These are phyloP conservation scores for Tragelaphus buxtoni DNA, from an alignment of 2,113 vertebrate genomes.

Conservation along the genomic window DNA sequence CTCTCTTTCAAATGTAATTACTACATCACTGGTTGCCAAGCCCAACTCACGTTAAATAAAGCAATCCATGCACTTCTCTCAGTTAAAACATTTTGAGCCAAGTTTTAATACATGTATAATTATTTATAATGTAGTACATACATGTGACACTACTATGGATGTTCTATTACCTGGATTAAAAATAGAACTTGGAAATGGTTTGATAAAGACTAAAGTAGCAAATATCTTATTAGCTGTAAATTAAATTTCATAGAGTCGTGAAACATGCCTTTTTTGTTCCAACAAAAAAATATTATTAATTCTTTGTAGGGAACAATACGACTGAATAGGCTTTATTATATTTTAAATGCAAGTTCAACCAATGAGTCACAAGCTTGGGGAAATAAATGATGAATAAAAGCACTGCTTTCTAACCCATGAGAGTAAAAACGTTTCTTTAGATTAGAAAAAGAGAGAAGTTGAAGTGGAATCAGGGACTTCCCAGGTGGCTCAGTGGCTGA, in stretches of 20 bases:
- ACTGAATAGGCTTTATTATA: background rate
- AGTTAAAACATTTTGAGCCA: background rate
- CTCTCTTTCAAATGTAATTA: background rate
- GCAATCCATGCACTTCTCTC: background rate
- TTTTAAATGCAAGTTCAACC: background rate
- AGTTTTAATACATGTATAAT: background rate
- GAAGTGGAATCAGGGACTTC: background rate
- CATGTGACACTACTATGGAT: background rate
- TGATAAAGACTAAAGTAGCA: background rate
- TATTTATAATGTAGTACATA: background rate
- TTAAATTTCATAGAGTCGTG: background rate
- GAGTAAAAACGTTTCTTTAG: background rate
- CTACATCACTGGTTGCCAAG: background rate
- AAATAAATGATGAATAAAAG: background rate
- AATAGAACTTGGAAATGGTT: background rate
- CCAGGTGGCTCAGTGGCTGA: background rate
- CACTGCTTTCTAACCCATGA: background rate
- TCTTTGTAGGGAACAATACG: background rate
- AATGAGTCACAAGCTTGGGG: background rate
- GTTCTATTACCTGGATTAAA: background rate
- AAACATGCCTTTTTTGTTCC: background rate
- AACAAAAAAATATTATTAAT: background rate
- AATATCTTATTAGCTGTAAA: background rate
- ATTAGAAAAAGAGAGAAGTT: background rate
- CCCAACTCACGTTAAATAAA: too few relatives aligned